Conservation (phyloP, 2,113 vertebrate species). For the Grammomys dolichurus region DNA sequence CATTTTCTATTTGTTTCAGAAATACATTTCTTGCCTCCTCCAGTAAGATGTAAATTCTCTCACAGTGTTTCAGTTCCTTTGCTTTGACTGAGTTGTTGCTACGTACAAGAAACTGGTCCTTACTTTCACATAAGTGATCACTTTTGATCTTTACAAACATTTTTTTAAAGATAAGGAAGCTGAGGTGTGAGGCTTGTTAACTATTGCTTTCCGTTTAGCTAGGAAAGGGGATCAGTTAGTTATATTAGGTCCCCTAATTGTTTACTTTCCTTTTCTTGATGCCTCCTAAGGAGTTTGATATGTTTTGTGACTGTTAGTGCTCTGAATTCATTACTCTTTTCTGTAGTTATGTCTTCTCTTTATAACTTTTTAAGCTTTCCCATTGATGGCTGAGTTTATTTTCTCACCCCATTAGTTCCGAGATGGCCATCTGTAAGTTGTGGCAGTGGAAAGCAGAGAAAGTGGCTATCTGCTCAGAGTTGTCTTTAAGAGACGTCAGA, state of each 20-base stretch:
- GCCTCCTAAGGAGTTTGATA: neutral
- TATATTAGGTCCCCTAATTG: neutral
- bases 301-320: neutral
- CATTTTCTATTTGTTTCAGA: slow-evolving; percentile 26
- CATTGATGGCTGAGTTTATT: neutral
- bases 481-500: neutral
- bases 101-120: neutral
- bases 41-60: neutral
- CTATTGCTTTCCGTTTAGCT: neutral
- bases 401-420: neutral
- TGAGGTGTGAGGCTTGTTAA: neutral
- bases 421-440: neutral
- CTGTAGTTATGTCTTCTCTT: neutral
- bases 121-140: neutral
- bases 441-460: neutral
- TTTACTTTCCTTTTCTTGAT: neutral
- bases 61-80: neutral
- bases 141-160: neutral
- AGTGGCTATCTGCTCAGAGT: neutral
- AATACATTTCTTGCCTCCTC: slow-evolving; percentile 1
- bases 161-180: slow-evolving; percentile 28
- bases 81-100: neutral
- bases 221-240: neutral
- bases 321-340: neutral
- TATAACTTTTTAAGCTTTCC: neutral